phyloP scores from a whole-genome alignment of 2,888 invertebrate genomes.

The Cephus rjabovi region DNA sequence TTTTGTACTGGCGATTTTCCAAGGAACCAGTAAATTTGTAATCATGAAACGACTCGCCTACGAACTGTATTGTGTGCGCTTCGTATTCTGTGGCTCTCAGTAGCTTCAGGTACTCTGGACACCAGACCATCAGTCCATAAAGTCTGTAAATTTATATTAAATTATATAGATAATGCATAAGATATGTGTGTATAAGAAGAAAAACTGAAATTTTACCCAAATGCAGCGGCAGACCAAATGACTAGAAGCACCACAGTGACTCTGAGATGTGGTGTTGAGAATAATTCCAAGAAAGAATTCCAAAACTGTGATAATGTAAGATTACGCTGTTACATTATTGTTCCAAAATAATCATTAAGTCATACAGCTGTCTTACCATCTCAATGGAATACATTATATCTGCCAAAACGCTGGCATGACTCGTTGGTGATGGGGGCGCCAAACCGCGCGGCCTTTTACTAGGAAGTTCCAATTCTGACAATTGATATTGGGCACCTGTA shows the following conservation, averaged over 20 bases:
- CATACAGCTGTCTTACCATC: constrained; percentile 56
- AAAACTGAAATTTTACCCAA: constrained; percentile 70
- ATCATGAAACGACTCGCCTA: constrained; percentile 62
- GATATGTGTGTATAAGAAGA: neutral
- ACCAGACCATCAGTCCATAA: constrained; percentile 72
- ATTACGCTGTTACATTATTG: constrained; percentile 39
- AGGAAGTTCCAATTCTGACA: constrained; percentile 79
- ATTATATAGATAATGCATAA: neutral
- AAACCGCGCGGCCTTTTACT: constrained; percentile 70
- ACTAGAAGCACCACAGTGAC: constrained; percentile 74
- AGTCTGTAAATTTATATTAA: constrained; percentile 60
- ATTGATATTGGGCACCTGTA: constrained; percentile 69
- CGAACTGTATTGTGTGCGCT: constrained; percentile 50
- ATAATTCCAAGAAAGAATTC: constrained; percentile 77
- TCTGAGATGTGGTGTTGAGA: constrained; percentile 73
- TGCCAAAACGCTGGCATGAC: constrained; percentile 68
- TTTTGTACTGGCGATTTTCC: constrained; percentile 74
- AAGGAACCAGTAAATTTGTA: constrained; percentile 72
- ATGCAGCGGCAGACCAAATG: constrained; percentile 71
- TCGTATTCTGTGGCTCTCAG: constrained; percentile 64
- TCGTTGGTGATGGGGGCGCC: constrained; percentile 66
- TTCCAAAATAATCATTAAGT: constrained; percentile 7
- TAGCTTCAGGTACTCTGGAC: constrained; percentile 69
- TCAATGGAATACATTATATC: constrained; percentile 67
- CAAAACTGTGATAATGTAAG: constrained; percentile 71